A percentile compares a stretch with the other conserved stretches of the same genome.
Conservation (phyloP, 2,888 invertebrate genomes). For the Megastigmus dorsalis region DNA sequence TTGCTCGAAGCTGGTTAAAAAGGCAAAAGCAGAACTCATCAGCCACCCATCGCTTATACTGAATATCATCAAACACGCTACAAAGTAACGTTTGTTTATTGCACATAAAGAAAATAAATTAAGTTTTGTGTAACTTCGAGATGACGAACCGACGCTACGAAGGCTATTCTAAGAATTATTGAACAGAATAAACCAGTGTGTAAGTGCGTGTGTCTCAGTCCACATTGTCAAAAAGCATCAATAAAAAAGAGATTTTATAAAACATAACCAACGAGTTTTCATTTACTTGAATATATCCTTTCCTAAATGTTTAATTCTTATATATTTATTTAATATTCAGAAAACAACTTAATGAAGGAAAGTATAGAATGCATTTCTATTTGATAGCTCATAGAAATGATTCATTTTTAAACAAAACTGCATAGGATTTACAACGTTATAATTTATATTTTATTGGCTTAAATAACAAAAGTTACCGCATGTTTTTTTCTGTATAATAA, state of each 20-base stretch:
- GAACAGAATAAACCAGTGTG: constrained; percentile 50
- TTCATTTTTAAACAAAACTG: too few relatives aligned
- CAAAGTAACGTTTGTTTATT: constrained; percentile 35
- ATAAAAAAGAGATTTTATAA: constrained; percentile 71
- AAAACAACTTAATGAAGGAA: too few relatives aligned
- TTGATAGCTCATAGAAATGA: too few relatives aligned
- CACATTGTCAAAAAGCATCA: constrained; percentile 70
- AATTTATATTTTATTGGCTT: too few relatives aligned
- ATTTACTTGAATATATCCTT: too few relatives aligned
- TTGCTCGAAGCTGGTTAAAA: constrained; percentile 15
- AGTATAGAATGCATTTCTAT: too few relatives aligned
- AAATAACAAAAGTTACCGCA: too few relatives aligned
- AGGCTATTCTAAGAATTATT: constrained; percentile 38
- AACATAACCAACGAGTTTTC: too few relatives aligned
- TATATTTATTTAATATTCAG: too few relatives aligned
- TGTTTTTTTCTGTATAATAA: too few relatives aligned
- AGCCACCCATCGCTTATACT: constrained; percentile 30
- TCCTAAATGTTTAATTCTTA: too few relatives aligned
- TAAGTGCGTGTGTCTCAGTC: constrained; percentile 66
- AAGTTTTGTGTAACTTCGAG: constrained; percentile 46
- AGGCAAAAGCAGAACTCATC: constrained; percentile 21
- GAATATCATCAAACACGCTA: constrained; percentile 41
- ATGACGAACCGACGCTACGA: constrained; percentile 24
- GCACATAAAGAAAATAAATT: constrained; percentile 44
- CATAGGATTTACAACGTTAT: too few relatives aligned